A percentile compares a stretch with the other conserved stretches of the same genome.
These are phyloP conservation scores for Arnoldichthys spilopterus DNA, from an alignment of 2,797 vertebrate genomes.

Conservation along the genomic window DNA sequence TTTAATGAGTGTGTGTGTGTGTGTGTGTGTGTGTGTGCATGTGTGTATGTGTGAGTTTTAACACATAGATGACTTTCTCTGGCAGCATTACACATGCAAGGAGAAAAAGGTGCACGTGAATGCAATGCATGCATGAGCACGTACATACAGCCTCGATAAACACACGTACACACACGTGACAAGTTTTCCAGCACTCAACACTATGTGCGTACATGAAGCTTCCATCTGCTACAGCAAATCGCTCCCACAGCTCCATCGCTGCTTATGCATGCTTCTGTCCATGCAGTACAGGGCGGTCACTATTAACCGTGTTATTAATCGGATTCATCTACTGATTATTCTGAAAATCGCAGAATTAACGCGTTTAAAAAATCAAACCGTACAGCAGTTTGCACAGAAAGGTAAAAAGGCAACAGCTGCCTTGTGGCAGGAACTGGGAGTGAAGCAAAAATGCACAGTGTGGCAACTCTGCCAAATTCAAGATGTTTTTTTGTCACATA, in stretches of 20 bases:
- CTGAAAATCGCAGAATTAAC: no score
- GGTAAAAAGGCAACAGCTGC: no score
- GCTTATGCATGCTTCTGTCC: slow-evolving; percentile 7
- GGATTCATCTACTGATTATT: no score
- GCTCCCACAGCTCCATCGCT: slow-evolving; percentile 14
- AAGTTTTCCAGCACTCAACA: slow-evolving; percentile 5
- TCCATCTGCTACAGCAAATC: slow-evolving; percentile 22
- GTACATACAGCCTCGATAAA: slow-evolving; percentile 6
- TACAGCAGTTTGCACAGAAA: no score
- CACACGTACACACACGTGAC: background rate
- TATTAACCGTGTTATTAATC: background rate
- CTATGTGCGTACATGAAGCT: background rate
- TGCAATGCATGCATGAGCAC: background rate
- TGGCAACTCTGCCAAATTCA: no score
- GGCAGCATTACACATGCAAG: background rate
- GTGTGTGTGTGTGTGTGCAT: background rate
- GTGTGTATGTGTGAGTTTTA: background rate
- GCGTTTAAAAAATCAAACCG: no score
- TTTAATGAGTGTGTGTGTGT: background rate
- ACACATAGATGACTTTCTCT: background rate
- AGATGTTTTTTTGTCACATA: no score
- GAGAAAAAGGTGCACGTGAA: background rate
- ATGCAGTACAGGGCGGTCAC: background rate
- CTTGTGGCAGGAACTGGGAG: no score
- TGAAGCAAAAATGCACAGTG: no score